These are phyloP conservation scores for Heteractis magnifica DNA, from an alignment of 92 coral and sea anemone species.

Conservation along the genomic window DNA sequence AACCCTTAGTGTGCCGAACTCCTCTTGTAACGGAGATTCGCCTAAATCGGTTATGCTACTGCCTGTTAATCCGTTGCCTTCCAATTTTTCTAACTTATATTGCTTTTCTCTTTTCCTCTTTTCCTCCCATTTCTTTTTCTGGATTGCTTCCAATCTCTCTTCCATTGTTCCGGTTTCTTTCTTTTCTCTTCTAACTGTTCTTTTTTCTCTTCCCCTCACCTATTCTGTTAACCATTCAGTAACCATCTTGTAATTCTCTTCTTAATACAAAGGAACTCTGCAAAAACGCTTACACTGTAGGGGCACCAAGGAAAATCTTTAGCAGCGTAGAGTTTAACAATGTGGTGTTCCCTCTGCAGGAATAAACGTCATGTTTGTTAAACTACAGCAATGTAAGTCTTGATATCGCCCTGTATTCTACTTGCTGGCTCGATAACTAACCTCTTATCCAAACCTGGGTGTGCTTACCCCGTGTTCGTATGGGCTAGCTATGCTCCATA, in stretches of 20 bases:
- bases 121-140: too few relatives aligned
- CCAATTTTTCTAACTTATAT: too few relatives aligned
- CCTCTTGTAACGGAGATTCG: too few relatives aligned
- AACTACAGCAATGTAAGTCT: slow-evolving; percentile 5
- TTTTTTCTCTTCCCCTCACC: neutral
- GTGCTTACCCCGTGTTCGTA: too few relatives aligned
- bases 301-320: slow-evolving; percentile 6
- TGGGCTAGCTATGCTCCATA: too few relatives aligned
- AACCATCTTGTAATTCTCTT: slow-evolving; percentile 8
- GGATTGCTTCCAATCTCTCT: too few relatives aligned
- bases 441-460: neutral
- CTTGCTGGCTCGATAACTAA: neutral
- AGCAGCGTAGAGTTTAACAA: slow-evolving; percentile 41
- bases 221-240: neutral
- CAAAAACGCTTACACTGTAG: slow-evolving; percentile 5
- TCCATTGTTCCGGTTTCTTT: neutral
- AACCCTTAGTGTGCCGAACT: too few relatives aligned
- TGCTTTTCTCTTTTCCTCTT: too few relatives aligned
- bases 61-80: too few relatives aligned
- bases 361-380: neutral
- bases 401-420: neutral
- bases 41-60: too few relatives aligned
- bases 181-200: neutral
- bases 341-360: slow-evolving; percentile 40
- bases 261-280: slow-evolving; percentile 28